phyloP scores from a whole-genome alignment of 1,140 invertebrate genomes.

The Lordiphosa mommai region DNA sequence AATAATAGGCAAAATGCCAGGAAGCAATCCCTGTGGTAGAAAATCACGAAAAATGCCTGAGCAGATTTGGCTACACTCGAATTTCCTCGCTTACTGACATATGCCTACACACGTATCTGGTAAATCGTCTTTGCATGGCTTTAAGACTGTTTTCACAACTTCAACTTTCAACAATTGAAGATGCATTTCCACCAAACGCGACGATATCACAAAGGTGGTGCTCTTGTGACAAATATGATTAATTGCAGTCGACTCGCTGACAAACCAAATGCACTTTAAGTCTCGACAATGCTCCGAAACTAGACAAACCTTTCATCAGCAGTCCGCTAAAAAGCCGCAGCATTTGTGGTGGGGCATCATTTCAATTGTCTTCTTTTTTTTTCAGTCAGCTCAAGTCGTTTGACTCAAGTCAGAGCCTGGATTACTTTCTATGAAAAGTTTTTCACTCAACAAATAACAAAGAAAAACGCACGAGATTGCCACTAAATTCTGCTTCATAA shows the following conservation, averaged over 20 bases:
- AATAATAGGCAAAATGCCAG: not conserved
- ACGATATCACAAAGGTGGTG: not conserved
- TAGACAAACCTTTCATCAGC: not conserved
- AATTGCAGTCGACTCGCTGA: slow-evolving; percentile 1
- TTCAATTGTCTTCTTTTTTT: slow-evolving; percentile 17
- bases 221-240: slow-evolving; percentile 21
- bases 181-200: not conserved
- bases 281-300: not conserved
- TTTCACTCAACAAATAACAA: slow-evolving; percentile 23
- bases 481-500: slow-evolving; percentile 33
- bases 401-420: not conserved
- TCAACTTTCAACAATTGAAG: slow-evolving; percentile 8
- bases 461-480: slow-evolving; percentile 30
- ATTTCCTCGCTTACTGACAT: not conserved
- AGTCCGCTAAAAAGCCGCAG: slow-evolving; percentile 1
- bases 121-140: slow-evolving; percentile 3
- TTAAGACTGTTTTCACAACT: slow-evolving; percentile 2
- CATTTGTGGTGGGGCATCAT: slow-evolving; percentile 18
- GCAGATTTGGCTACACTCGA: not conserved
- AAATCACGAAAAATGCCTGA: not conserved
- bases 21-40: not conserved
- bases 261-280: slow-evolving; percentile 16
- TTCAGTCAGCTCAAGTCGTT: not conserved
- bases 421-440: slow-evolving; percentile 7
- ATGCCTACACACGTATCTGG: too few relatives aligned